Percentiles rank a stretch among this genome's conserved stretches.
These are phyloP conservation scores for Limnephilus lunatus DNA, from an alignment of 2,888 invertebrate genomes.

Conservation along the genomic window DNA sequence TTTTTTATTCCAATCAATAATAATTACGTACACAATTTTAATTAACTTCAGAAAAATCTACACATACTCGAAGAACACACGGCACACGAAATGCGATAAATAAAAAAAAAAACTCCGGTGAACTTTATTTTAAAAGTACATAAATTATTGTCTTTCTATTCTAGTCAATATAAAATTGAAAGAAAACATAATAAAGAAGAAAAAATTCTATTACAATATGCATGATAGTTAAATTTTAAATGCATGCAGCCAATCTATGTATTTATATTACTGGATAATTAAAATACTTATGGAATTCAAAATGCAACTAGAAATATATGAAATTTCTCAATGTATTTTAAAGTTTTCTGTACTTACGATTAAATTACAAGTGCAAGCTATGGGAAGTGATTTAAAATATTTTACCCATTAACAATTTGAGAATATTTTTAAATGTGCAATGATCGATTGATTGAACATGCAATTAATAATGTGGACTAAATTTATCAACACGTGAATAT, in stretches of 20 bases:
- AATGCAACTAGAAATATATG: constrained; percentile 2
- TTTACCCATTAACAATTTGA: neutral
- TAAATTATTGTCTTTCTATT: constrained; percentile 46
- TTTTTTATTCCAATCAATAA: neutral
- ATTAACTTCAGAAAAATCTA: neutral
- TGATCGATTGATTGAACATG: constrained; percentile 1
- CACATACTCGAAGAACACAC: neutral
- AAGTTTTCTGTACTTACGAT: neutral
- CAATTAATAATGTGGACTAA: neutral
- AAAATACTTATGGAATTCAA: neutral
- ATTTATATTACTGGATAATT: neutral
- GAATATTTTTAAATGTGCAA: constrained; percentile 17
- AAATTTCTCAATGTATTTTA: neutral
- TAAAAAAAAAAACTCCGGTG: neutral
- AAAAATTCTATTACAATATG: neutral
- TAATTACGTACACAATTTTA: neutral
- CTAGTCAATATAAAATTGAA: constrained; percentile 35
- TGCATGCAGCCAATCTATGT: neutral
- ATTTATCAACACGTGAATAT: neutral
- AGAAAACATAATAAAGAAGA: neutral
- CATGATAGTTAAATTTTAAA: neutral
- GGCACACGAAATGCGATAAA: neutral
- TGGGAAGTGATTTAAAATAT: constrained; percentile 56
- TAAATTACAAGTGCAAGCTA: constrained; percentile 61
- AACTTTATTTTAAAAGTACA: neutral